Conservation (phyloP, 2,888 invertebrate genomes). For the Polydesmus complanatus region DNA sequence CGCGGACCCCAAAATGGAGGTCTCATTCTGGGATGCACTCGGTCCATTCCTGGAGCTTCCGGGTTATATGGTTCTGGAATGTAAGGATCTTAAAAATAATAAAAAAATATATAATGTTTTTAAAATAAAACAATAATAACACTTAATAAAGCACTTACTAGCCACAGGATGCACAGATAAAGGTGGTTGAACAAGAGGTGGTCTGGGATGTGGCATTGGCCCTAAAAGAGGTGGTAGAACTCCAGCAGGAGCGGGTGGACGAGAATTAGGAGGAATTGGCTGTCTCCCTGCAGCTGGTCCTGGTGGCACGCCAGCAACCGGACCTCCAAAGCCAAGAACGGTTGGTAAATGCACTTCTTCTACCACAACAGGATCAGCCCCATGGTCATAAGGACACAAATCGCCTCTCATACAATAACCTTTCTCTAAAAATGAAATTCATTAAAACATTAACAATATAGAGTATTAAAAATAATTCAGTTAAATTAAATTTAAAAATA, state of each 20-base stretch:
- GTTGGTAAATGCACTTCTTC: constrained; percentile 59
- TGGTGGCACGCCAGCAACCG: constrained; percentile 24
- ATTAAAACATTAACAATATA: neutral
- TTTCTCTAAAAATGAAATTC: constrained; percentile 48
- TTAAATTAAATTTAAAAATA: neutral
- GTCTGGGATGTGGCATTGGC: constrained; percentile 3
- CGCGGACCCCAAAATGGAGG: constrained; percentile 25
- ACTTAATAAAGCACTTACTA: neutral
- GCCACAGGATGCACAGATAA: constrained; percentile 4
- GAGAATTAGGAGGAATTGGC: constrained; percentile 12
- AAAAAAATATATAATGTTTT: neutral
- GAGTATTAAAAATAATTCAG: neutral
- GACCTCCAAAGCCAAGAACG: constrained; percentile 32
- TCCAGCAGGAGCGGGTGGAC: constrained; percentile 9
- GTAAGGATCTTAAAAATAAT: constrained; percentile 34
- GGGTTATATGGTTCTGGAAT: constrained; percentile 51
- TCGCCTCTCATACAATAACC: constrained; percentile 95
- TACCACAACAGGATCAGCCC: constrained; percentile 84
- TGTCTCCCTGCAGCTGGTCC: constrained; percentile 18
- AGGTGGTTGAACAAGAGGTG: constrained; percentile 17
- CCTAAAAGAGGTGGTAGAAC: constrained; percentile 6
- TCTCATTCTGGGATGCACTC: constrained; percentile 24
- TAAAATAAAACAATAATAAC: neutral
- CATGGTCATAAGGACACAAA: constrained; percentile 93
- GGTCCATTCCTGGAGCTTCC: constrained; percentile 57